Percentiles rank a stretch among this genome's conserved stretches.
Conservation (phyloP, 1,140 invertebrate genomes). For the Neodiprion lecontei region DNA sequence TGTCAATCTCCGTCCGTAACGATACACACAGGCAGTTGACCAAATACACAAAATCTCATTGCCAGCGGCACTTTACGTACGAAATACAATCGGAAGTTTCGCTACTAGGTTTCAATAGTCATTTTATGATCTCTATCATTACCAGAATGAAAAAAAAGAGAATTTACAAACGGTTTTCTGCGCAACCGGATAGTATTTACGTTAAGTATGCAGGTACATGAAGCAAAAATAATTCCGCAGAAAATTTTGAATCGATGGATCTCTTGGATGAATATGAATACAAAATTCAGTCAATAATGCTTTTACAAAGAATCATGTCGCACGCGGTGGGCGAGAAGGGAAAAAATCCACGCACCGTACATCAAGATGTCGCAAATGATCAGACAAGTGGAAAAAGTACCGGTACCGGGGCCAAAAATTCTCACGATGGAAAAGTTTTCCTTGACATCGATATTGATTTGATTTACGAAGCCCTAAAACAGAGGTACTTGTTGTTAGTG, state of each 20-base stretch:
- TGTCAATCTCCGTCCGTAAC: too few species aligned
- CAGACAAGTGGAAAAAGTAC: constrained; percentile 17
- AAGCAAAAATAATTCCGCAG: background rate
- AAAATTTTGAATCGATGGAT: constrained; percentile 13
- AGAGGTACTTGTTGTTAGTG: constrained; percentile 29
- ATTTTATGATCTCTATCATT: too few species aligned
- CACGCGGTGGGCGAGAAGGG: background rate
- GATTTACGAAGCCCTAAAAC: constrained; percentile 31
- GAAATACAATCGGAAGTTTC: too few species aligned
- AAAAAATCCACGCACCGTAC: background rate
- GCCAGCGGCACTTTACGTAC: too few species aligned
- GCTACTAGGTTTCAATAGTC: too few species aligned
- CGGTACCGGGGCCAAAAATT: constrained; percentile 1
- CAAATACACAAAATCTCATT: too few species aligned
- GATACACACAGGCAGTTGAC: too few species aligned
- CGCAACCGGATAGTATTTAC: too few species aligned
- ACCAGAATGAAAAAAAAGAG: too few species aligned
- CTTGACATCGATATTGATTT: constrained; percentile 29
- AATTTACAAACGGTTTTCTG: too few species aligned
- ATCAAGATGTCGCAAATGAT: constrained; percentile 9
- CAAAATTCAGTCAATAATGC: constrained; percentile 35
- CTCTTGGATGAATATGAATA: constrained; percentile 28
- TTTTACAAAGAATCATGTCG: constrained; percentile 26
- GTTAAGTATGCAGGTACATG: too few species aligned
- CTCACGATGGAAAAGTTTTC: constrained; percentile 20